Conservation (phyloP, 2,797 vertebrate genomes). For the Schizopygopsis pylzovi region DNA sequence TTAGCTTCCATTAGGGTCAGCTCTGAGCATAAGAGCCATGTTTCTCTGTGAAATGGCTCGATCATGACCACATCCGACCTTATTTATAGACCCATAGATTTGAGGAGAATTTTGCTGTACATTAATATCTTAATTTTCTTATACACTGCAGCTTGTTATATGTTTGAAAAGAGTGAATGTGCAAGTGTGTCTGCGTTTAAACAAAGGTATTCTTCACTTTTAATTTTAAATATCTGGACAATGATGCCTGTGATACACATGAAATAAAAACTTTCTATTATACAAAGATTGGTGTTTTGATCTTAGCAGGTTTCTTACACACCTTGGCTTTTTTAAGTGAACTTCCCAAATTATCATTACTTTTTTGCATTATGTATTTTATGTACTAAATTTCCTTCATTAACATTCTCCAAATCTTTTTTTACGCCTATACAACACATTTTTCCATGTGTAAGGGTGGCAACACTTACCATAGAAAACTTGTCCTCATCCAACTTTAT, state of each 20-base stretch:
- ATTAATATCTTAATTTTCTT: constrained; percentile 49
- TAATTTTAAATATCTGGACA: constrained; percentile 76
- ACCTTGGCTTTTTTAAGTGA: neutral
- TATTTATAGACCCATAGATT: constrained; percentile 42
- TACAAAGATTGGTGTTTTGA: constrained; percentile 56
- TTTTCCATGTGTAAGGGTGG: neutral
- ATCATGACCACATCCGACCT: constrained; percentile 18
- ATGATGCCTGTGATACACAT: constrained; percentile 78
- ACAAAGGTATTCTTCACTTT: constrained; percentile 77
- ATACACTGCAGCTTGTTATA: constrained; percentile 42
- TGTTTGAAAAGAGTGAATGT: constrained; percentile 46
- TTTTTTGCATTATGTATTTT: too few relatives aligned
- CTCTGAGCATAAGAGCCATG: neutral
- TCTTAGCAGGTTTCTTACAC: neutral
- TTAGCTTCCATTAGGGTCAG: constrained; percentile 39
- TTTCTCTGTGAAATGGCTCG: constrained; percentile 13
- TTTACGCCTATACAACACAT: too few relatives aligned
- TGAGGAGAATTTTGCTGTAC: constrained; percentile 33
- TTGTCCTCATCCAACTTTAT: neutral
- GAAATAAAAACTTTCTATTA: constrained; percentile 87
- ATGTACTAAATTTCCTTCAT: too few relatives aligned
- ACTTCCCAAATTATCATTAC: neutral
- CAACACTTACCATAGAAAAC: neutral
- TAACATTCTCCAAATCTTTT: too few relatives aligned
- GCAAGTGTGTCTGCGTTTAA: constrained; percentile 56